phyloP scores from a whole-genome alignment of 2,888 invertebrate genomes.

The Cryptus armator region DNA sequence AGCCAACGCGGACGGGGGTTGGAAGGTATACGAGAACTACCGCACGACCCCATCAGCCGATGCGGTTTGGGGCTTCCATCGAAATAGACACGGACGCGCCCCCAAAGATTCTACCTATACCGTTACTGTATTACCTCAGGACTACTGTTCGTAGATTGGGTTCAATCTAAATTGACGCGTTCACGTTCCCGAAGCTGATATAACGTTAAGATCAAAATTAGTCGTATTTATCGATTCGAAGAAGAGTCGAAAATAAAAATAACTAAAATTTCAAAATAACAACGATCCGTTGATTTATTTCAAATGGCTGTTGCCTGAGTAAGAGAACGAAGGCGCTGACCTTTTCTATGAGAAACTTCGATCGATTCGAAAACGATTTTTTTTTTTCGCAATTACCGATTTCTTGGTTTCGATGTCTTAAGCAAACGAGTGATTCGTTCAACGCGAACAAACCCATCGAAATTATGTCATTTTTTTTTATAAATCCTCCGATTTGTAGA shows the following conservation, averaged over 20 bases:
- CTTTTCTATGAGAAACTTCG: no score
- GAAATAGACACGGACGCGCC: conserved; percentile 48
- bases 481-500: no score
- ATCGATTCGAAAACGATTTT: no score
- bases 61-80: conserved; percentile 62
- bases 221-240: conserved; percentile 35
- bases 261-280: background rate
- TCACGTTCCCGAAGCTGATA: conserved; percentile 27
- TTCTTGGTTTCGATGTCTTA: no score
- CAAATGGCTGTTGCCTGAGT: no score
- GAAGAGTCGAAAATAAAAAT: background rate
- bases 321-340: no score
- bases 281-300: background rate
- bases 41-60: conserved; percentile 46
- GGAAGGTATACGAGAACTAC: conserved; percentile 44
- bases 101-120: conserved; percentile 46
- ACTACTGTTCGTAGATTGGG: conserved; percentile 17
- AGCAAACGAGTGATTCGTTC: no score
- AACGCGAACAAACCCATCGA: no score
- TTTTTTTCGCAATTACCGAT: no score
- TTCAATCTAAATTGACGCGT: conserved; percentile 61
- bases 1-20: background rate
- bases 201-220: conserved; percentile 44
- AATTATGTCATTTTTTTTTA: no score
- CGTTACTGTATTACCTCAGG: conserved; percentile 16